These are phyloP conservation scores for Chaetops frenatus DNA, from an alignment of 2,113 vertebrate species.

Conservation along the genomic window DNA sequence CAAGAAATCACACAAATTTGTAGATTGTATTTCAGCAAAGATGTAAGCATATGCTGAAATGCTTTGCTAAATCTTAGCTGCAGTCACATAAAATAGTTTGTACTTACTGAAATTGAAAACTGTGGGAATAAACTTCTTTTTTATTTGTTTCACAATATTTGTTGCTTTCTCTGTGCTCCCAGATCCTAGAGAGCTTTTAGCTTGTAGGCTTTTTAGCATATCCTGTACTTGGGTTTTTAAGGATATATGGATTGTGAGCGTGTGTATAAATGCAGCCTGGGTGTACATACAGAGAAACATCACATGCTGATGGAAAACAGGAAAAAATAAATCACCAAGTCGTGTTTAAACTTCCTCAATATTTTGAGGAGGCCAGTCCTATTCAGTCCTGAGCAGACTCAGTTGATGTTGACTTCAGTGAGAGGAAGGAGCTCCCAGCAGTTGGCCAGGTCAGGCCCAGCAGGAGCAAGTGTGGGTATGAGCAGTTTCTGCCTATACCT, in stretches of 20 bases:
- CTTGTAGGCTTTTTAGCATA: not conserved
- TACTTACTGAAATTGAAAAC: not conserved
- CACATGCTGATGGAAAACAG: not conserved
- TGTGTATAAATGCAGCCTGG: not conserved
- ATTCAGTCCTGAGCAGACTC: not conserved
- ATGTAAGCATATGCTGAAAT: not conserved
- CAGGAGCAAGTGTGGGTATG: not conserved
- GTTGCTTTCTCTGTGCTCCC: not conserved
- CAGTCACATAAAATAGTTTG: not conserved
- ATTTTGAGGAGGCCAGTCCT: not conserved
- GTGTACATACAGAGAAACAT: not conserved
- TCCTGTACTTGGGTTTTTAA: not conserved
- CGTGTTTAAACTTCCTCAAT: not conserved
- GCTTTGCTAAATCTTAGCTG: not conserved
- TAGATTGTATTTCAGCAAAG: not conserved
- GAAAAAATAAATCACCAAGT: not conserved
- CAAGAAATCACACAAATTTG: not conserved
- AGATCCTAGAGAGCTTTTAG: not conserved
- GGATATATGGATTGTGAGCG: not conserved
- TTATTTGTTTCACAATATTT: not conserved
- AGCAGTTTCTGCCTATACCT: constrained; percentile 16
- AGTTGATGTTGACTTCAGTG: not conserved
- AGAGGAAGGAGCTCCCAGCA: not conserved
- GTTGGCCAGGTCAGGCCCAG: not conserved
- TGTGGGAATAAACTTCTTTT: not conserved